Evolutionary conservation across 2,888 invertebrate genomes (phyloP).

Genomic region (Aleiodes alternator): DNA sequence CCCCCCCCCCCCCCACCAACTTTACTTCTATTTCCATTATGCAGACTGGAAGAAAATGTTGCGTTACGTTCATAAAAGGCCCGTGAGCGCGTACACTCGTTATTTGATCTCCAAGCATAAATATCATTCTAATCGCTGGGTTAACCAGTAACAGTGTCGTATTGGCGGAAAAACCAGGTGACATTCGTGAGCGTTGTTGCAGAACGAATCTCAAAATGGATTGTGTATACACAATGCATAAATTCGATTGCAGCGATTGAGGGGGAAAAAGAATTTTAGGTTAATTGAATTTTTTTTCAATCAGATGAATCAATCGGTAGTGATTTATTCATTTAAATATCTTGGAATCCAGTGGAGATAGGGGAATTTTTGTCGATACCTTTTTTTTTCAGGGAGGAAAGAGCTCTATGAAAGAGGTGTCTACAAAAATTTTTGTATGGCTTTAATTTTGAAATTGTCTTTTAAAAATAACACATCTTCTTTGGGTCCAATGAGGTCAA

Average conservation of each 20-base stretch:
- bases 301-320: background rate
- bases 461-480: no score
- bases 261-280: background rate
- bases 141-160: conserved; percentile 26
- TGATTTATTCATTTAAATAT: background rate
- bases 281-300: background rate
- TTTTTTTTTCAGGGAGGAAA: no score
- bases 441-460: no score
- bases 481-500: no score
- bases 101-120: conserved; percentile 47
- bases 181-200: conserved; percentile 53
- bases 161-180: conserved; percentile 52
- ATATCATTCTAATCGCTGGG: conserved; percentile 49
- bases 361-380: background rate
- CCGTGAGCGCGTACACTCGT: conserved; percentile 5
- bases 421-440: no score
- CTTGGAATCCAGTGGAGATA: background rate
- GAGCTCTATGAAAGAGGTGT: no score
- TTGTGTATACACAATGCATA: conserved; percentile 38
- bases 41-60: background rate
- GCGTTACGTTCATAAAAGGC: conserved; percentile 12
- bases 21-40: background rate
- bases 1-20: background rate
- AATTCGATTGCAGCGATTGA: conserved; percentile 7
- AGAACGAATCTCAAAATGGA: conserved; percentile 47